Evolutionary conservation across 2,888 invertebrate genomes (phyloP), one percentile per base, ranked within the genome.

Genomic region (Drosophila birchii): DNA sequence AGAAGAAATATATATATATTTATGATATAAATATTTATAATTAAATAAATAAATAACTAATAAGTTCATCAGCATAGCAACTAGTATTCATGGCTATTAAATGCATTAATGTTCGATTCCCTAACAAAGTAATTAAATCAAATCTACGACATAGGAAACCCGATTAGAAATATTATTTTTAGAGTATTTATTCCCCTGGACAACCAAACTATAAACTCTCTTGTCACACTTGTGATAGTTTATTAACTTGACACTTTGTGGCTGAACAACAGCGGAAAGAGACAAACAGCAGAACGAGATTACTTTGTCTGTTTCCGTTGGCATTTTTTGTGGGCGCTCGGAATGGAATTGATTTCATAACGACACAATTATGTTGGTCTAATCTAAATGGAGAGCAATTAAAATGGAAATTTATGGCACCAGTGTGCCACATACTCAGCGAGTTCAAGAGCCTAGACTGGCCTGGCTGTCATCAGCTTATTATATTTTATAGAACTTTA

Each of bases 371-470:
- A 67, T 68, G 56, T 44, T 53, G 66, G 38, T 76, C 71, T 86
- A 86, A 88, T 88, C 88, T 88, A 54, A 80, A 78, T 77, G 71
- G 62, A 75, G 59, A 66, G 80, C 75, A 84, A 86, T 86, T 84
- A 88, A 86, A 88, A 79, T 60, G 70, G 45, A 77, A 77, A 86
- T 86, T 86, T 86, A 86, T 86, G 76, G 72, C 74, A 49, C 54
- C 64, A 74, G 83, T 87, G 85, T 79, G 74, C 81, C 76, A 79
- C 68, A 77, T 81, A 57, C 57, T 41, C 72, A 23, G 43, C 56
- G 62, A 71, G 81, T 78, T 79, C 78, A 79, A 81, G 81, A 76
- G 59, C 75, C 49, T 20, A 16, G 20, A 16, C 43, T 51, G 29
- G 62, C 11, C 6, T n/a, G 29, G 47, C 64, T 64, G 67, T 62